Base-by-base conservation (phyloP, 2,113 vertebrate species). In the Platysternon megacephalum region DNA sequence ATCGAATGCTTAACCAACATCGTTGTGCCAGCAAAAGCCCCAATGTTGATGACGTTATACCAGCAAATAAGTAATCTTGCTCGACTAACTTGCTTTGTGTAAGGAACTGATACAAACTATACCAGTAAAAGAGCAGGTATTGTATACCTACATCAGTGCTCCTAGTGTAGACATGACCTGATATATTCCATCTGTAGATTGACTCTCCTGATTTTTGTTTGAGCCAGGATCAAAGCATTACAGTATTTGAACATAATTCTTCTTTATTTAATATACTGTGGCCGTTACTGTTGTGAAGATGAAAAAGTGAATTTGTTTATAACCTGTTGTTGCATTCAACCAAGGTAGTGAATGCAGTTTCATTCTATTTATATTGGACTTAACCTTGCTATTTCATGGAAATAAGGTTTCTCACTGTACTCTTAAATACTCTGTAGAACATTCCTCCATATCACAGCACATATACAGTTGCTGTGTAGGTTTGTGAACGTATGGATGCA, bases 21-120 rank as follows among this genome's bases (percentile, higher is more conserved):
- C 10, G 80, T 52, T 74, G 4, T 39, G 68, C 74, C 85, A 48
- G 51, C 42, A 68, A 5, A 88, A 85, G 35, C 52, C 58, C 81
- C 17, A 11, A 22, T 42, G 76, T 83, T 6, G 22, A 55, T 85
- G 19, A 28, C 19, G 0, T 35, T 58, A 16, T 35, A 4, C 1
- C 2, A 21, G n/a, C 56, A 29, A 52, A 6, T 14, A 61, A 61
- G 29, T 48, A 0, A 0, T 4, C 29, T 14, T 82, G 80, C 42
- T 65, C 4, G 65, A 7, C 2, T 14, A n/a, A 52, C n/a, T 65
- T 4, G 19, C 84, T 83, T 74, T 49, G 72, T 80, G 51, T 44
- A 1, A 42, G 42, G 8, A 11, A 8, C 56, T 35, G 26, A 44
- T 3, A 32, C 32, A 29, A 0, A 9, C 24, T 48, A 26, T 29